phyloP scores from a whole-genome alignment of 2,888 invertebrate genomes.

The Sclerodermus sp. region DNA sequence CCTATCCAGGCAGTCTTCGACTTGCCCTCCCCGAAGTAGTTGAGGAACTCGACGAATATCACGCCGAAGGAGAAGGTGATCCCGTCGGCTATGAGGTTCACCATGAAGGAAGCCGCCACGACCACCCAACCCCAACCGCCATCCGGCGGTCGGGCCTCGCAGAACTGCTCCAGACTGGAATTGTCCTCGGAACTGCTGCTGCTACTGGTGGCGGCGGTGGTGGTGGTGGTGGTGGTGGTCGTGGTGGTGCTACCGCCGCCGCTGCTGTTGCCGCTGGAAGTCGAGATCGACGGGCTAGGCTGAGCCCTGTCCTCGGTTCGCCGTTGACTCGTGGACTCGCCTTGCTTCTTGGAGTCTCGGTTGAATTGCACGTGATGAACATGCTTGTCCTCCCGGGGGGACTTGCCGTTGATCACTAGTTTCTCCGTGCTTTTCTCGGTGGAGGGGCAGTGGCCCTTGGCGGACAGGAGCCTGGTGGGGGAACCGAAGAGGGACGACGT shows the following conservation, averaged over 20 bases:
- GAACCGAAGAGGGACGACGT: constrained; percentile 26
- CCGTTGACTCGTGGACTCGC: not conserved
- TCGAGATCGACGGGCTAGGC: constrained; percentile 48
- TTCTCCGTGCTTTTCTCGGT: constrained; percentile 38
- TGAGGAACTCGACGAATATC: constrained; percentile 81
- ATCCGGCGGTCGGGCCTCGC: constrained; percentile 77
- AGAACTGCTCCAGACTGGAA: constrained; percentile 66
- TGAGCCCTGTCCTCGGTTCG: constrained; percentile 30
- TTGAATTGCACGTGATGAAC: constrained; percentile 52
- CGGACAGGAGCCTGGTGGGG: constrained; percentile 22
- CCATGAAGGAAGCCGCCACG: constrained; percentile 84
- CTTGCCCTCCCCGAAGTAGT: constrained; percentile 82
- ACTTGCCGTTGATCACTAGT: constrained; percentile 39
- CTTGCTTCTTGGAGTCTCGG: constrained; percentile 31
- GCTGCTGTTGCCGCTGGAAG: constrained; percentile 60
- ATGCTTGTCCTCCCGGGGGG: constrained; percentile 36
- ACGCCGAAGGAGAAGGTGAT: constrained; percentile 92
- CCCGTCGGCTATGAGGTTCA: constrained; percentile 89
- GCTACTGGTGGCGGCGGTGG: too few species aligned
- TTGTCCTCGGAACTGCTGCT: constrained; percentile 65
- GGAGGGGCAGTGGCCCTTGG: constrained; percentile 20
- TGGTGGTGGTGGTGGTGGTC: too few species aligned
- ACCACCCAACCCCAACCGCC: constrained; percentile 95
- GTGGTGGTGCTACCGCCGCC: too few species aligned
- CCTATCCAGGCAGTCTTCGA: constrained; percentile 90